Base-by-base conservation (phyloP, 1,140 invertebrate genomes). In the Muscidifurax raptorellus region DNA sequence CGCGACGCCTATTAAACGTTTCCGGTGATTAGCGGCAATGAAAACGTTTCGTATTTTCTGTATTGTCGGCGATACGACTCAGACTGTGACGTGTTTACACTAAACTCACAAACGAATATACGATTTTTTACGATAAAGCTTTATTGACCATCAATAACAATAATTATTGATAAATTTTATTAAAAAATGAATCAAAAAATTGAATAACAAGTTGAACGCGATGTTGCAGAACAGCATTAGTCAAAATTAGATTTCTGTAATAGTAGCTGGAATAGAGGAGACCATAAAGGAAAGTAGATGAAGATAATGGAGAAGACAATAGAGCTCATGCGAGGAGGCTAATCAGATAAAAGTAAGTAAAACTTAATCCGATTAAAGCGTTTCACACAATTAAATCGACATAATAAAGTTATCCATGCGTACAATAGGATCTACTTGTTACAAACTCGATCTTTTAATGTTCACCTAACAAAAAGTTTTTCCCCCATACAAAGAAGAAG, bases 301-400 rank as follows among this genome's bases (percentile, higher is more conserved):
- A 84, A 32, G 67, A 81, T 72, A 77, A 85, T 77, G 64, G 79
- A 32, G 5, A n/a, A 69, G 83, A 84, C 83, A 84, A 84, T 84
- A 27, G 83, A 44, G 69, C 25, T 71, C 27, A 47, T 71, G n/a
- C 32, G 59, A n/a, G 44, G 40, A 77, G 71, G 36, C 69, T 85
- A 85, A 85, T 85, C 74, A 69, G 80, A 85, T 85, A 81, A 52
- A 74, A 76, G 6, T 36, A 9, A 59, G 72, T 78, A 74, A 81
- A 85, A 82, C 32, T 69, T 82, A 80, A 85, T 82, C 84, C 79
- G 77, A 85, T 85, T 44, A 81, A 85, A 52, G 40, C 79, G 64
- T 85, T 78, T 78, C 69, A 25, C 69, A 32, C 84, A 78, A 78
- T 82, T 80, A 81, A 85, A 69, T 85, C 30, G 40, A 27, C 69